phyloP scores from a whole-genome alignment of 2,113 vertebrate species.

The Baryphthengus martii region DNA sequence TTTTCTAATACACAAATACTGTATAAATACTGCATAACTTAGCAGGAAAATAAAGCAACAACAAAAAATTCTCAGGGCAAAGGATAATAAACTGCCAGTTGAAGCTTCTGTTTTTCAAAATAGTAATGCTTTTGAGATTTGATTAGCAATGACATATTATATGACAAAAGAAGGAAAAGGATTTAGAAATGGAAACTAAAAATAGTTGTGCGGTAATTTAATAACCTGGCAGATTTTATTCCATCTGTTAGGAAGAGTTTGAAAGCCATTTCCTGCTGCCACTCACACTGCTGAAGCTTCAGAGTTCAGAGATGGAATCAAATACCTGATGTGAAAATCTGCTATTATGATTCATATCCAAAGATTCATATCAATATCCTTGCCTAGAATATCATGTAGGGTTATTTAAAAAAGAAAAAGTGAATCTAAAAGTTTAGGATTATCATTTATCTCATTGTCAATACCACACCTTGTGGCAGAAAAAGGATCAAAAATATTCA shows the following conservation, averaged over 20 bases:
- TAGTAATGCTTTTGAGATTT: conserved; percentile 41
- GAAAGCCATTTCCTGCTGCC: conserved; percentile 68
- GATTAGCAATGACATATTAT: conserved; percentile 46
- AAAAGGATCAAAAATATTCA: conserved; percentile 1
- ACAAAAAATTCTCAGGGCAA: neutral
- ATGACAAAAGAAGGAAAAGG: conserved; percentile 59
- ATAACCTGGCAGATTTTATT: conserved; percentile 69
- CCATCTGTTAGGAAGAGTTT: conserved; percentile 62
- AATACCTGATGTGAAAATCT: conserved; percentile 55
- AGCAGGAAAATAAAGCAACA: neutral
- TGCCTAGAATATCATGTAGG: neutral
- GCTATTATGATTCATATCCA: conserved; percentile 55
- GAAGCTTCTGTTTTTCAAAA: conserved; percentile 52
- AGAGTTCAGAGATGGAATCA: conserved; percentile 55
- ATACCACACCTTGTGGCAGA: neutral
- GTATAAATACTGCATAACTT: neutral
- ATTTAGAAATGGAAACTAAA: conserved; percentile 58
- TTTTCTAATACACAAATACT: neutral
- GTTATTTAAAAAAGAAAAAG: neutral
- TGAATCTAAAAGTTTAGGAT: neutral
- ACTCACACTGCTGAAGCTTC: conserved; percentile 30
- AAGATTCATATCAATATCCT: conserved; percentile 26
- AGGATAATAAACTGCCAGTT: conserved; percentile 3
- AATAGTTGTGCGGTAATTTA: conserved; percentile 68
- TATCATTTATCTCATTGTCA: neutral